phyloP scores from a whole-genome alignment of 2,888 invertebrate genomes.

The Protophormia terraenovae region DNA sequence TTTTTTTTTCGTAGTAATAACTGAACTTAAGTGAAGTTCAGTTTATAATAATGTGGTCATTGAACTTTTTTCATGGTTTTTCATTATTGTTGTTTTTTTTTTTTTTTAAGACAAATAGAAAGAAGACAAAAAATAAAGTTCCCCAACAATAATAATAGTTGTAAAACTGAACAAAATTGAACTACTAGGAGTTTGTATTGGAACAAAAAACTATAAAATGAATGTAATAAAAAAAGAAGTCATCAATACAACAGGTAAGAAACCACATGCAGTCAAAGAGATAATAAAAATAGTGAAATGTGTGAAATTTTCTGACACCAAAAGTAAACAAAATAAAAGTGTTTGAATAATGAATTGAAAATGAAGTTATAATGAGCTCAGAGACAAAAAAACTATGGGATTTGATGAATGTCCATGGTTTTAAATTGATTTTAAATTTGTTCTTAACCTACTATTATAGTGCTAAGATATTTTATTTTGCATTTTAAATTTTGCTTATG shows the following conservation, averaged over 20 bases:
- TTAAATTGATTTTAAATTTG: too few relatives aligned
- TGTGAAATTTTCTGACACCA: background rate
- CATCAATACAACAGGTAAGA: background rate
- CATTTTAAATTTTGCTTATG: too few relatives aligned
- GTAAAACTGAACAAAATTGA: background rate
- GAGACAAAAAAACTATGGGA: too few relatives aligned
- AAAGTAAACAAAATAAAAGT: background rate
- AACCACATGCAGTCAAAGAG: background rate
- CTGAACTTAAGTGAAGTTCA: conserved; percentile 35
- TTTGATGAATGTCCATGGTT: too few relatives aligned
- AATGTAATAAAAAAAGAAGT: background rate
- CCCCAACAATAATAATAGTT: background rate
- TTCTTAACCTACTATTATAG: too few relatives aligned
- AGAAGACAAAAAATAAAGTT: background rate
- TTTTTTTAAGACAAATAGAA: background rate
- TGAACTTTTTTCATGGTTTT: conserved; percentile 47
- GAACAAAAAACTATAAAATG: too few relatives aligned
- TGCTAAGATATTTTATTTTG: too few relatives aligned
- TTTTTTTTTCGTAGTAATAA: background rate
- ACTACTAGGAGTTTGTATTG: background rate
- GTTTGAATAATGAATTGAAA: too few relatives aligned
- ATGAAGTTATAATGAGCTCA: too few relatives aligned
- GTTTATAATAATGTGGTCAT: conserved; percentile 51
- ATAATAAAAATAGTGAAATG: background rate
- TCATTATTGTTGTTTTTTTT: background rate